A percentile compares a stretch with the other conserved stretches of the same genome.
Evolutionary conservation across 2,797 vertebrate genomes (phyloP).

Genomic region (Malurus splendens): DNA sequence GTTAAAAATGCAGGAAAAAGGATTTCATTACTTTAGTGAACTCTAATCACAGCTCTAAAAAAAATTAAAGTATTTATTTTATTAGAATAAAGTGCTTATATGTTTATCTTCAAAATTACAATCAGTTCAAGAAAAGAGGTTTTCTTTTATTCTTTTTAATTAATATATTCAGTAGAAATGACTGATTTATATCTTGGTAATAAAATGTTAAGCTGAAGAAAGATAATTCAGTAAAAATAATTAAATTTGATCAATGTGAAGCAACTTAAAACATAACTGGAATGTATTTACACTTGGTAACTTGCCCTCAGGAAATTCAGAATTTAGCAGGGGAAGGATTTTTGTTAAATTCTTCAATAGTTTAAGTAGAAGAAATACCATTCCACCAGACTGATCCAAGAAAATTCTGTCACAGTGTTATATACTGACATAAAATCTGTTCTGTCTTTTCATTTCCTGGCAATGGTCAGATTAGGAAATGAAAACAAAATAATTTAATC

Average conservation of each 20-base stretch:
- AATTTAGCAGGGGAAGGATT: background rate
- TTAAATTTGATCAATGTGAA: background rate
- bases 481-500: background rate
- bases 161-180: conserved; percentile 7
- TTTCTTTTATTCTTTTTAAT: background rate
- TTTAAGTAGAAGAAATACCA: background rate
- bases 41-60: background rate
- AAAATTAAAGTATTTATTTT: background rate
- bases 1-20: background rate
- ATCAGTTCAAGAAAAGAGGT: background rate
- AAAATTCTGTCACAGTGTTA: background rate
- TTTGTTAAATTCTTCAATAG: background rate
- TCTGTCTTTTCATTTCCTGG: background rate
- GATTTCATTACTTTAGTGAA: background rate
- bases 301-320: background rate
- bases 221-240: background rate
- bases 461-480: background rate
- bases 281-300: background rate
- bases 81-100: background rate
- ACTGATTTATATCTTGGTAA: conserved; percentile 2
- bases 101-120: background rate
- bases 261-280: background rate
- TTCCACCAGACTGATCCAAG: background rate
- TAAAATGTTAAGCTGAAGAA: conserved; percentile 2
- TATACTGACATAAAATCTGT: background rate